Evolutionary conservation across 2,113 vertebrate genomes (phyloP), one percentile per base, ranked within the genome.

Genomic region (Pomatostomus ruficeps): DNA sequence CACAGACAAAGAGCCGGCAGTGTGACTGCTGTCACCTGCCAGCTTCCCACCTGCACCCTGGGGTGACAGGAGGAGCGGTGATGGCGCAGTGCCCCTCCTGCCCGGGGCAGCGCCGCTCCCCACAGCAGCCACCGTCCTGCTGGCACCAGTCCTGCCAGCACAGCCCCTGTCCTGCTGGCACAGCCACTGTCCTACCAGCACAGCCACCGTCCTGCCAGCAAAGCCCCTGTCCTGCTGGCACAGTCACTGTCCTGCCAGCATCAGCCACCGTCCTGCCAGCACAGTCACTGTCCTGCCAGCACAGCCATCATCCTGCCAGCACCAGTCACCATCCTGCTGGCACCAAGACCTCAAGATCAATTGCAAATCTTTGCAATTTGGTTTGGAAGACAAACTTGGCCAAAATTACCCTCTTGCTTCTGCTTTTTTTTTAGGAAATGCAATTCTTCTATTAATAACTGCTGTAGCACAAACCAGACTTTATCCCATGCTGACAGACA

Each of bases 51-150:
- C n/a, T n/a, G n/a, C n/a, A n/a, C n/a, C n/a, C 58, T 14, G 1
- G 0, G 3, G 58, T 28, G 40, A 5, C 17, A 11, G 20, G 8
- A 42, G 29, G 5, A 28, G 55, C 0, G 9, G 7, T 2, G 43
- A 28, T 25, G 45, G 48, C 63, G 51, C 14, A 6, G 22, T 0
- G 7, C 2, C 5, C 11, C 24, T 22, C 11, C 31, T 29, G 14
- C 12, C 11, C 1, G 0, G 6, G n/a, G 51, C 70, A 75, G 3
- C 6, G 26, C 3, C 24, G 18, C n/a, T 49, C 52, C 42, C 83
- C 58, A 10, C 6, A 9, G 4, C 26, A n/a, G 48, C 33, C 31
- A 16, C 0, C 1, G 0, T n/a, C 35, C n/a, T n/a, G n/a, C n/a
- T n/a, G n/a, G n/a, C n/a, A n/a, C n/a, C n/a, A n/a, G n/a, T n/a